Conservation (phyloP, 1,140 invertebrate species). For the Lordiphosa stackelbergi region DNA sequence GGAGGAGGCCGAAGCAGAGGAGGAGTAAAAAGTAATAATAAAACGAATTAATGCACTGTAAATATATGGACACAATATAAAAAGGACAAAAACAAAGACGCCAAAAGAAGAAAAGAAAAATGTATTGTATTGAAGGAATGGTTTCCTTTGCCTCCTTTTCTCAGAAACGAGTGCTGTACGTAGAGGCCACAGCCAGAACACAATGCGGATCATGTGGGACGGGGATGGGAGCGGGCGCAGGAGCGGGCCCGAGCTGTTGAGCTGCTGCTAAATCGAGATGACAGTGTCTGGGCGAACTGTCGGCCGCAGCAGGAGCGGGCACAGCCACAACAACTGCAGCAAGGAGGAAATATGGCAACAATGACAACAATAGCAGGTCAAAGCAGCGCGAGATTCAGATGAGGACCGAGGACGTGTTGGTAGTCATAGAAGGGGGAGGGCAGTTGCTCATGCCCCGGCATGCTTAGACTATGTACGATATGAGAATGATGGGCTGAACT, state of each 20-base stretch:
- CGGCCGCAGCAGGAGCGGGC: constrained; percentile 6
- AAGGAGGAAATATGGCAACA: constrained; percentile 36
- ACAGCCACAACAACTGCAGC: constrained; percentile 4
- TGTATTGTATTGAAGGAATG: constrained; percentile 59
- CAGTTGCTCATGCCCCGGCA: neutral
- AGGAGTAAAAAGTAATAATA: constrained; percentile 57
- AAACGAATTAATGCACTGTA: constrained; percentile 64
- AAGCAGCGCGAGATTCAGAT: neutral
- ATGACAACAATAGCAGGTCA: constrained; percentile 42
- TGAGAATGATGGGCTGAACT: constrained; percentile 11
- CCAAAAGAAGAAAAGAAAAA: constrained; percentile 34
- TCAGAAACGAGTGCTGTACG: constrained; percentile 45
- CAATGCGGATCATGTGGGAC: constrained; percentile 34
- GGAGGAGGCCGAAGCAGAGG: constrained; percentile 15
- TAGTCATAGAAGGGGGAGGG: neutral
- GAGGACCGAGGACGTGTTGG: neutral
- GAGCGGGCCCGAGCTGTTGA: constrained; percentile 14
- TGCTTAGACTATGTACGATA: neutral
- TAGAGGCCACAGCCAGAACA: constrained; percentile 26
- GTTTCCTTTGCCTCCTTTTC: constrained; percentile 59
- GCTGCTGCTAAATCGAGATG: constrained; percentile 28
- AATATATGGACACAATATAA: constrained; percentile 46
- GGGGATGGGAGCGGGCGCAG: constrained; percentile 14
- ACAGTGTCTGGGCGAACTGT: constrained; percentile 6
- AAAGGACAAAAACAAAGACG: constrained; percentile 58